These are phyloP conservation scores for Psittacula cyanocephala DNA, from an alignment of 2,113 vertebrate species.

Conservation along the genomic window DNA sequence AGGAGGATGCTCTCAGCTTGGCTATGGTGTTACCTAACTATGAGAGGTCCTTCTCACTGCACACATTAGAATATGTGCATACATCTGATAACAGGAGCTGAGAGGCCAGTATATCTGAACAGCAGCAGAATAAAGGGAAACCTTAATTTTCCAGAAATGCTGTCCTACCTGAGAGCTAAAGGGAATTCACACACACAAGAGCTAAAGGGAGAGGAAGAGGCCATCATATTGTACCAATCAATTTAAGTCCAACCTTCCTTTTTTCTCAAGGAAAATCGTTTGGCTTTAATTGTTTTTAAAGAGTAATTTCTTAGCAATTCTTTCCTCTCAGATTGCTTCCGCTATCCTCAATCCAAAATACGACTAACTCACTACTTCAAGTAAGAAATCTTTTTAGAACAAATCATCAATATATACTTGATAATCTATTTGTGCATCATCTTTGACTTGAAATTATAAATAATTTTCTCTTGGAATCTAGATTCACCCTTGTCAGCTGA, in stretches of 20 bases:
- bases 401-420: neutral
- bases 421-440: neutral
- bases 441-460: neutral
- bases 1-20: neutral
- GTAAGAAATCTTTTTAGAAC: neutral
- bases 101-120: neutral
- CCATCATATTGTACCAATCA: neutral
- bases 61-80: fast-evolving
- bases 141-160: neutral
- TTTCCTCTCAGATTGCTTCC: neutral
- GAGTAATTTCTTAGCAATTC: neutral
- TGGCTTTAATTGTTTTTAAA: neutral
- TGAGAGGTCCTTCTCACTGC: neutral
- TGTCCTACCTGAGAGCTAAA: neutral
- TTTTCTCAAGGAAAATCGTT: neutral
- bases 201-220: neutral
- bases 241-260: neutral
- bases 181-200: neutral
- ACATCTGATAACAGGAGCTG: neutral
- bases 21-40: neutral
- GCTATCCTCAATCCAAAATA: neutral
- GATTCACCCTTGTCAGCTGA: neutral
- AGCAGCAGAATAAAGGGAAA: neutral
- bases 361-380: neutral
- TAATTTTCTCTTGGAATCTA: neutral